Conservation (phyloP, 2,888 invertebrate species). For the Cephus sareptanus region DNA sequence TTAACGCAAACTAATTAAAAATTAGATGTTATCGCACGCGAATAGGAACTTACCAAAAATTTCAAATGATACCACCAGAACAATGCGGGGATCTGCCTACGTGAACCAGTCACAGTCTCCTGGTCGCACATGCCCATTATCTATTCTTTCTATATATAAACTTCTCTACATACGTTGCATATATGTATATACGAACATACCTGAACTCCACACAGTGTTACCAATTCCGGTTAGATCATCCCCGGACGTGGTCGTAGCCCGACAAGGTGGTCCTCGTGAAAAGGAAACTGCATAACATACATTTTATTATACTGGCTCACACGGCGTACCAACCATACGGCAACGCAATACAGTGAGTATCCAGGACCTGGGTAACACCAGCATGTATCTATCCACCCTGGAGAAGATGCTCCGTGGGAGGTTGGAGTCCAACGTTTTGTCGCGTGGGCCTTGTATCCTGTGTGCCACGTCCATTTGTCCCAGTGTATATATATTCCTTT, state of each 20-base stretch:
- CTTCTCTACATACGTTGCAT: not conserved
- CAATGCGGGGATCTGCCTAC: not conserved
- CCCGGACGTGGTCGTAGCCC: slow-evolving; percentile 29
- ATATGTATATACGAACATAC: not conserved
- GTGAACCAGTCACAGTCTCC: not conserved
- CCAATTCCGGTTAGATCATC: slow-evolving; percentile 33
- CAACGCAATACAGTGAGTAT: not conserved
- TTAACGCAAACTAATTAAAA: not conserved
- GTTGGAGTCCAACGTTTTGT: slow-evolving; percentile 35
- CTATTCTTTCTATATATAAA: not conserved
- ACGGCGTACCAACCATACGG: not conserved
- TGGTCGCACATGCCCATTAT: not conserved
- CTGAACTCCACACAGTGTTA: slow-evolving; percentile 14
- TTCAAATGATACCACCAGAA: not conserved
- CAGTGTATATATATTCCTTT: slow-evolving; percentile 28
- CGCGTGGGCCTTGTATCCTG: slow-evolving; percentile 30
- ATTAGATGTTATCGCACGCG: not conserved
- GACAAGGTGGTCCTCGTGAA: slow-evolving; percentile 49
- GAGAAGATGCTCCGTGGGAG: slow-evolving; percentile 47
- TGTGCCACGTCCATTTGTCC: slow-evolving; percentile 47
- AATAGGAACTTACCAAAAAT: not conserved
- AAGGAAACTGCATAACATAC: slow-evolving; percentile 46
- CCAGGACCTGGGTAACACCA: not conserved
- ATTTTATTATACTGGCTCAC: slow-evolving; percentile 40
- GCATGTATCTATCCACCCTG: not conserved